phyloP scores from a whole-genome alignment of 2,797 vertebrate species.

The Cuculus canorus region DNA sequence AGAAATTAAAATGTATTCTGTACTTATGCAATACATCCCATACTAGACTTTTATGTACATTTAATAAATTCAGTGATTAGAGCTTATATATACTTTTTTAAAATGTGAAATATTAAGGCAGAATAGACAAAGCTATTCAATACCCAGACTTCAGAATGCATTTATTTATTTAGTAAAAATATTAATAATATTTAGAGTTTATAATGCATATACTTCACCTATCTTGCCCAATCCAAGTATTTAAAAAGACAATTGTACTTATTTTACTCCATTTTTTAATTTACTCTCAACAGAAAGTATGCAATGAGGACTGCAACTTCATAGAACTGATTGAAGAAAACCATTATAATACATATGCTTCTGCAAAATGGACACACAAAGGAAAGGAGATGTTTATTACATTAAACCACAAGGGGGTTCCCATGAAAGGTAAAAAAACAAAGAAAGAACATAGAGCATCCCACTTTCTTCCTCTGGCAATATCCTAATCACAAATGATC shows the following conservation, averaged over 20 bases:
- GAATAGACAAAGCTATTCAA: background rate
- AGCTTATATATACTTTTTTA: background rate
- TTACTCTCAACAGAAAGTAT: conserved; percentile 86
- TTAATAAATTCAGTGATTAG: background rate
- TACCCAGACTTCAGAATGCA: background rate
- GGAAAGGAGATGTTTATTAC: conserved; percentile 95
- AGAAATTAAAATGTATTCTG: background rate
- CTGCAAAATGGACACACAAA: conserved; percentile 90
- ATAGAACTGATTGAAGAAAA: conserved; percentile 98
- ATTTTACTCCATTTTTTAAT: background rate
- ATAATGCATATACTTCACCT: background rate
- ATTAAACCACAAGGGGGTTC: conserved; percentile 91
- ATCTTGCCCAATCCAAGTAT: background rate
- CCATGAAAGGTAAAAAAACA: conserved; percentile 91
- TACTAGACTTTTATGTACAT: background rate
- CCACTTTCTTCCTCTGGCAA: conserved; percentile 94
- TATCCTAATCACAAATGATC: conserved; percentile 74
- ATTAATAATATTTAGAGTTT: background rate
- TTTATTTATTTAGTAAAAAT: background rate
- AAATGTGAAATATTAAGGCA: background rate
- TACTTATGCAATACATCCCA: background rate
- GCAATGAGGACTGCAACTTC: conserved; percentile 97
- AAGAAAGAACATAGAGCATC: conserved; percentile 91
- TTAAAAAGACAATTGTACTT: background rate
- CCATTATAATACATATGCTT: conserved; percentile 96